Conservation (phyloP, 1,140 invertebrate genomes). For the Lutraria rhynchaena region DNA sequence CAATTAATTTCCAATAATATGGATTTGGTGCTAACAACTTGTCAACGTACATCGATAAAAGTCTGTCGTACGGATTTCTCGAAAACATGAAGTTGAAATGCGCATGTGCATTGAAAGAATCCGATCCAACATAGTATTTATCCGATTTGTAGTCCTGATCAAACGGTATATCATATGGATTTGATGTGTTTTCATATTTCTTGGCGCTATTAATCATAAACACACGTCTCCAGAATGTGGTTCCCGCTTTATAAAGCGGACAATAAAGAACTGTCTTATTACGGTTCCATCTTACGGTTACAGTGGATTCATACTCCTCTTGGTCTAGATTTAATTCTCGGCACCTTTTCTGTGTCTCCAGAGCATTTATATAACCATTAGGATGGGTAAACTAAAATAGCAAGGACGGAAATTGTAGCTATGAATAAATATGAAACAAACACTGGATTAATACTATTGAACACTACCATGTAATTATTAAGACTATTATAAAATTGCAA, state of each 20-base stretch:
- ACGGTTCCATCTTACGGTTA: constrained; percentile 16
- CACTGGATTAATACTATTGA: too few species aligned
- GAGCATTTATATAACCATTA: too few species aligned
- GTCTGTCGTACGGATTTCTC: constrained; percentile 37
- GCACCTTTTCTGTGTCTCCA: too few species aligned
- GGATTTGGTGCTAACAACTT: constrained; percentile 51
- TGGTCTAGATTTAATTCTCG: too few species aligned
- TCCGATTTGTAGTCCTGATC: constrained; percentile 2
- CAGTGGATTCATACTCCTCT: too few species aligned
- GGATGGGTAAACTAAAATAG: too few species aligned
- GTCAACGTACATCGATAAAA: constrained; percentile 49
- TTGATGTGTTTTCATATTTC: constrained; percentile 53
- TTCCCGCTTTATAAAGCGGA: constrained; percentile 66
- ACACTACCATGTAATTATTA: too few species aligned
- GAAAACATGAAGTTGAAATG: constrained; percentile 38
- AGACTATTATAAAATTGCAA: too few species aligned
- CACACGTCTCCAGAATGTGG: constrained; percentile 67
- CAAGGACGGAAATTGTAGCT: too few species aligned
- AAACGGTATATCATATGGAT: constrained; percentile 38
- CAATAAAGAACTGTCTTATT: constrained; percentile 61
- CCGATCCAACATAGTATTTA: neutral
- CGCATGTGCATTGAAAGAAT: neutral
- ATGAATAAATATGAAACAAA: too few species aligned
- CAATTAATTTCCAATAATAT: constrained; percentile 47
- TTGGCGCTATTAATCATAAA: constrained; percentile 37